A percentile compares a stretch with the other conserved stretches of the same genome.
Evolutionary conservation across 1,140 invertebrate species (phyloP).

Genomic region (Potamilus streckersoni): DNA sequence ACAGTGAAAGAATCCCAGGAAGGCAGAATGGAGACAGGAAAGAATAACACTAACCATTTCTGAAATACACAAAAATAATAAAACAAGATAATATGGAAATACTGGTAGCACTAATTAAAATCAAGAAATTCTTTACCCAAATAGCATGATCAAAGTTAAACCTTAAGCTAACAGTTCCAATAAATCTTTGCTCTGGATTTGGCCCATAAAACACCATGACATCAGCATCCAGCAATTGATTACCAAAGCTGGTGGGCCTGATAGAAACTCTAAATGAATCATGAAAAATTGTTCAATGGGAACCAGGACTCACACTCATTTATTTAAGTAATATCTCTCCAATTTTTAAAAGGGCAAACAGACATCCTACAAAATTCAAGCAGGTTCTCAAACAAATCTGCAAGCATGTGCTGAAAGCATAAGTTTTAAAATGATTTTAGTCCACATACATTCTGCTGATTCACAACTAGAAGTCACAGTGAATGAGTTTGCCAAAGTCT

Average conservation of each 20-base stretch:
- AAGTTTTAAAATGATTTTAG: slow-evolving; percentile 29
- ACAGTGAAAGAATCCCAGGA: too few species aligned
- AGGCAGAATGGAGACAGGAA: too few species aligned
- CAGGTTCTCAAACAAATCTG: slow-evolving; percentile 28
- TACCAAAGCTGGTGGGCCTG: slow-evolving; percentile 8
- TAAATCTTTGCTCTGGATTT: slow-evolving; percentile 2
- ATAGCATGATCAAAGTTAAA: slow-evolving; percentile 9
- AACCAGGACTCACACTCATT: slow-evolving; percentile 3
- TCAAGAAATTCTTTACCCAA: slow-evolving; percentile 3
- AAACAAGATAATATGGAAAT: slow-evolving; percentile 4
- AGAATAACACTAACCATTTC: too few species aligned
- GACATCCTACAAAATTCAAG: slow-evolving; percentile 6
- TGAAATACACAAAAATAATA: neutral
- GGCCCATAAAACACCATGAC: neutral
- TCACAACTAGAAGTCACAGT: slow-evolving; percentile 22
- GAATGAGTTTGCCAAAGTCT: slow-evolving; percentile 6
- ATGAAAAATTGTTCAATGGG: slow-evolving; percentile 5
- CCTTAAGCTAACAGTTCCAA: slow-evolving; percentile 8
- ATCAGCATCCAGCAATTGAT: neutral
- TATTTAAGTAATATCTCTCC: slow-evolving; percentile 6
- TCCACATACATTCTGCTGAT: slow-evolving; percentile 14
- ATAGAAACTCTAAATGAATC: neutral
- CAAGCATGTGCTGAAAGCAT: slow-evolving; percentile 17
- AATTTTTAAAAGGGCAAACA: slow-evolving; percentile 9
- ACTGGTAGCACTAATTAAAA: slow-evolving; percentile 6